phyloP scores from a whole-genome alignment of 1,140 invertebrate species.

The Drosophila lacteicornis region DNA sequence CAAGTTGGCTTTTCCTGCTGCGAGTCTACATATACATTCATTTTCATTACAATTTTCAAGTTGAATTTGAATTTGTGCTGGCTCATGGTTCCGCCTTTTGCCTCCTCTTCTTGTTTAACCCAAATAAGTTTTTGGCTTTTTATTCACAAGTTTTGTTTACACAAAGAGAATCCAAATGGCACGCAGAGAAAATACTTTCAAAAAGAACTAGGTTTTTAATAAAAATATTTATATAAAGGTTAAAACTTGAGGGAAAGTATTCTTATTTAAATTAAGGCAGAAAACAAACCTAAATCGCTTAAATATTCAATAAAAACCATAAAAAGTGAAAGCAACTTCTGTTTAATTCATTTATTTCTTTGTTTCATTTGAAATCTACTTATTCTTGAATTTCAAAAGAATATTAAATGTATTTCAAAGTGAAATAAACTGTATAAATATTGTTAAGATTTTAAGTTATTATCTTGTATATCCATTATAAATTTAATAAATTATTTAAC shows the following conservation, averaged over 20 bases:
- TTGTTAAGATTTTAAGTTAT: no score
- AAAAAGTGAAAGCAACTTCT: conserved; percentile 1
- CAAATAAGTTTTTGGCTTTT: conserved; percentile 63
- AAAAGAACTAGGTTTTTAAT: background rate
- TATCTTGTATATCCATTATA: no score
- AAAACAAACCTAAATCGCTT: no score
- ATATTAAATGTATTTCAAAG: background rate
- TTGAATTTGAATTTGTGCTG: conserved; percentile 41
- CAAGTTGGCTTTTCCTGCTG: conserved; percentile 55
- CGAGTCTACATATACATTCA: conserved; percentile 28
- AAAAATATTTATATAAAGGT: conserved; percentile 1
- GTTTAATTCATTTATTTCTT: background rate
- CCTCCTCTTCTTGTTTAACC: conserved; percentile 47
- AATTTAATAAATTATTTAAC: no score
- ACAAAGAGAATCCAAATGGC: conserved; percentile 12
- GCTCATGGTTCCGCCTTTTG: conserved; percentile 43
- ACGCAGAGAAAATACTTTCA: background rate
- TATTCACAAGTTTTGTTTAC: conserved; percentile 47
- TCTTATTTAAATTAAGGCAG: background rate
- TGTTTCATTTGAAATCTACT: background rate
- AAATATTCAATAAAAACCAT: background rate
- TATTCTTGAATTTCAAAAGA: background rate
- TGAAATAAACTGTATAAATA: background rate
- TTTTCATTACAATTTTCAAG: conserved; percentile 58
- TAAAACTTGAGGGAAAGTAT: background rate